phyloP scores from a whole-genome alignment of 2,888 invertebrate genomes.

The Spilosoma lubricipeda region DNA sequence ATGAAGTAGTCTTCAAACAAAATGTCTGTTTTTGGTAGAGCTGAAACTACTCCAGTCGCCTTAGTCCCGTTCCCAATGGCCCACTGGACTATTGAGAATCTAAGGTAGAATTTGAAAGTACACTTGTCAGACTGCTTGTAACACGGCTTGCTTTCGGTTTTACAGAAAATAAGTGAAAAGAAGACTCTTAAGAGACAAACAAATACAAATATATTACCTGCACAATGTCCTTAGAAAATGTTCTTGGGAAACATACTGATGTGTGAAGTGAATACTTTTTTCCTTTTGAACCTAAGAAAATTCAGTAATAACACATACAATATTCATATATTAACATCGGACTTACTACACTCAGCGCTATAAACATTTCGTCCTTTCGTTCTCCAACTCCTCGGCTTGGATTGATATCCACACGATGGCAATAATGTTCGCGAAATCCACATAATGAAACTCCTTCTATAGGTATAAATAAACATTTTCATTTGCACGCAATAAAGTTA shows the following conservation, averaged over 20 bases:
- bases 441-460: constrained; percentile 12
- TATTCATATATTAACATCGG: background rate
- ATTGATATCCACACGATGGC: background rate
- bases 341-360: background rate
- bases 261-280: background rate
- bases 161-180: background rate
- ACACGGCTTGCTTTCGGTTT: background rate
- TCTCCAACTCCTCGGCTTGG: background rate
- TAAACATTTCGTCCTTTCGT: background rate
- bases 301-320: background rate
- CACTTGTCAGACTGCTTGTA: no score
- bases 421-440: background rate
- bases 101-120: no score
- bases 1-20: background rate
- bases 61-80: no score
- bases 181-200: background rate
- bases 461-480: constrained; percentile 43
- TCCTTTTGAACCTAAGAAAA: background rate
- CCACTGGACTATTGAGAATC: no score
- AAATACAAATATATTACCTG: background rate
- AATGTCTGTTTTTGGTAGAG: background rate
- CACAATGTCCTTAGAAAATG: background rate
- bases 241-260: background rate
- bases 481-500: constrained; percentile 58
- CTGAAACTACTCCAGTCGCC: no score